Evolutionary conservation across 1,140 invertebrate genomes (phyloP), one percentile per base, ranked within the genome.

Genomic region (Aleiodes sp.): DNA sequence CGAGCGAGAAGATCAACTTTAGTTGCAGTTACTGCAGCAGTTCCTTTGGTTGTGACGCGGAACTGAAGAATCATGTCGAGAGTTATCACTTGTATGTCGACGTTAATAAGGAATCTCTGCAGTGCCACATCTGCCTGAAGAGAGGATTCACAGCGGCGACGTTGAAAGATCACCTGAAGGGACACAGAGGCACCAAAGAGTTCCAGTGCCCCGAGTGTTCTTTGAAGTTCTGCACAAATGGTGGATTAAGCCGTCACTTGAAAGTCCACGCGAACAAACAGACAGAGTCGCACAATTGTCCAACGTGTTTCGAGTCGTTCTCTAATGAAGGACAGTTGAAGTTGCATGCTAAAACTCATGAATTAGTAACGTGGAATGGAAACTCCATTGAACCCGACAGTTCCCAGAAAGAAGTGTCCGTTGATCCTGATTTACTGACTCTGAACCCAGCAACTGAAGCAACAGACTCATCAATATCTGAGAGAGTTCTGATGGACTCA

Each of bases 401-500:
- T 35, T 74, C 70, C 2, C 56, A 75, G 16, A 75, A 76, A 43
- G 72, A 76, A 19, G 29, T 71, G 28, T 12, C 61, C 0, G 56
- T 72, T 6, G 41, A 75, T n/a, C 37, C 52, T 6, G 14, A 37
- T 12, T 65, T 66, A 9, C 21, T 46, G 19, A 14, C 16, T 8
- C 21, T 57, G 21, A 65, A 28, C n/a, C 8, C n/a, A 3, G 9
- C 29, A 12, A 60, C 12, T 14, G 21, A 39, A 14, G 26, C 35
- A 2, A 73, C 69, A 0, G 81, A 78, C 19, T 68, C 80, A 1
- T 76, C 85, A 4, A 73, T 89, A 2, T 89, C 88, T 0, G 86
- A 89, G 65, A 87, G 86, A 75, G 83, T 89, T 14, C 76, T 89
- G 0, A 75, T 88, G 35, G 88, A 88, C n/a, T 87, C 79, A 3